A percentile compares a stretch with the other conserved stretches of the same genome.
phyloP scores from a whole-genome alignment of 2,797 vertebrate species.

The Pampus argenteus region DNA sequence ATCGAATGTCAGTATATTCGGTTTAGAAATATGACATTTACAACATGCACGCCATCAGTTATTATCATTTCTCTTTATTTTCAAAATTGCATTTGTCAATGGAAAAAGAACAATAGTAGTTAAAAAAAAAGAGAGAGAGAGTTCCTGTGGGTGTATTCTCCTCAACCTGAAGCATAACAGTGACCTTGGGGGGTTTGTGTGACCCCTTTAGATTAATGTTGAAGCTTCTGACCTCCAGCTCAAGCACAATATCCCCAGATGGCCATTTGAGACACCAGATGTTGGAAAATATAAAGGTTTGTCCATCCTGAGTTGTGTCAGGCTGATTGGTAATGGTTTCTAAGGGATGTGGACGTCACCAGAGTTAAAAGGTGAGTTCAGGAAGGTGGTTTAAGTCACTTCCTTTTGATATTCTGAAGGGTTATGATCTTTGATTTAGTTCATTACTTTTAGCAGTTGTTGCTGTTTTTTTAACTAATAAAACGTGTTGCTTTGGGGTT shows the following conservation, averaged over 20 bases:
- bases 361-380: background rate
- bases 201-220: slow-evolving; percentile 47
- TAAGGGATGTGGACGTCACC: slow-evolving; percentile 38
- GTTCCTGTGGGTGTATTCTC: slow-evolving; percentile 35
- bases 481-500: slow-evolving; percentile 5
- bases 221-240: slow-evolving; percentile 49
- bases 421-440: background rate
- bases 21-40: too few species aligned
- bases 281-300: slow-evolving; percentile 51
- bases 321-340: slow-evolving; percentile 42
- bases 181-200: slow-evolving; percentile 50
- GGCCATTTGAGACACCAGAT: slow-evolving; percentile 62
- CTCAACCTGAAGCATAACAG: slow-evolving; percentile 26
- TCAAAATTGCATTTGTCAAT: background rate
- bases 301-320: slow-evolving; percentile 8
- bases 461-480: background rate
- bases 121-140: background rate
- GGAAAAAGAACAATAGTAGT: slow-evolving; percentile 29
- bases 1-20: too few species aligned
- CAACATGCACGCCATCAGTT: background rate
- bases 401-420: background rate
- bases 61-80: slow-evolving; percentile 5
- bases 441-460: background rate
- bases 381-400: background rate
- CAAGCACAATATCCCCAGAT: slow-evolving; percentile 51